Conservation (phyloP, 2,797 vertebrate species). For the Chiloscyllium punctatum region DNA sequence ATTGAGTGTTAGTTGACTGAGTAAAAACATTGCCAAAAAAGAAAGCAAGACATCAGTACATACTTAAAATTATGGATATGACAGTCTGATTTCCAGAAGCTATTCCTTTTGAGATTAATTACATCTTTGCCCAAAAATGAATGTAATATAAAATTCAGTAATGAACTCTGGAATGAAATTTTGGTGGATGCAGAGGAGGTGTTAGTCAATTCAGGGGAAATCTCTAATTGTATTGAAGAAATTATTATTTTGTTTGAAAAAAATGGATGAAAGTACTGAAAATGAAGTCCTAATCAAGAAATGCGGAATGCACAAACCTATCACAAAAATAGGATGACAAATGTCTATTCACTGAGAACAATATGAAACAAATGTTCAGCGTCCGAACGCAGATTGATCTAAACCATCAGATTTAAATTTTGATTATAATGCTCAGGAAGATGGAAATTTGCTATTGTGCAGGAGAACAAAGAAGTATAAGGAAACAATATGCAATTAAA, state of each 20-base stretch:
- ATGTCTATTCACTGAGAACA: background rate
- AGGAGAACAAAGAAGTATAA: background rate
- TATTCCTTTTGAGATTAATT: background rate
- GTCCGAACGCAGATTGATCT: background rate
- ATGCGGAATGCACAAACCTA: background rate
- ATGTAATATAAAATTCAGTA: background rate
- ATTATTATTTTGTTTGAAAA: background rate
- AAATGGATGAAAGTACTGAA: background rate
- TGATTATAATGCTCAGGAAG: background rate
- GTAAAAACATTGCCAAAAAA: too few relatives aligned
- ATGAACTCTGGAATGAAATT: background rate
- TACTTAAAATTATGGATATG: too few relatives aligned
- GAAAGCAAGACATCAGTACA: too few relatives aligned
- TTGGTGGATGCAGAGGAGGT: conserved; percentile 43
- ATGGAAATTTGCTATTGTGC: background rate
- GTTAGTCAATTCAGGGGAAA: background rate
- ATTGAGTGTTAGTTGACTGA: too few relatives aligned
- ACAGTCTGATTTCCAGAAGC: too few relatives aligned
- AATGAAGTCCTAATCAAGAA: background rate
- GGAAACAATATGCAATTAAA: background rate
- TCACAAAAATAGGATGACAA: background rate
- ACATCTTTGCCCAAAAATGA: background rate
- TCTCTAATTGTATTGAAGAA: background rate
- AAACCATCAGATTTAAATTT: background rate
- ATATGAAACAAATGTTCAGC: background rate